Percentiles rank a stretch among this genome's conserved stretches.
phyloP scores from a whole-genome alignment of 2,888 invertebrate genomes.

The Scaptodrosophila latifasciaeformis region DNA sequence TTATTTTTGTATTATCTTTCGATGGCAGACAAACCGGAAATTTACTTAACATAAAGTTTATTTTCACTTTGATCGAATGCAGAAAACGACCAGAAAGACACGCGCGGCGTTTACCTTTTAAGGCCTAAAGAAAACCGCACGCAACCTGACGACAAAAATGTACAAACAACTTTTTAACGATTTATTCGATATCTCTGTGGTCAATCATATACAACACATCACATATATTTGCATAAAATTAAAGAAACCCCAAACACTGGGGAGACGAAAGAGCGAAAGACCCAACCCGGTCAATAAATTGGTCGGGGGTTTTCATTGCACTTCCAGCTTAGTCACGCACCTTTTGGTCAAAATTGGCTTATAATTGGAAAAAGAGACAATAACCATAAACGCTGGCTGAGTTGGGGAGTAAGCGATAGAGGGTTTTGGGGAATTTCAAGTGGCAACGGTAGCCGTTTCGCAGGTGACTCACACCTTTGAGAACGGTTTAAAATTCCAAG shows the following conservation, averaged over 20 bases:
- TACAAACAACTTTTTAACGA: too few relatives aligned
- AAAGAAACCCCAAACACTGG: constrained; percentile 31
- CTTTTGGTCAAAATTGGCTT: constrained; percentile 32
- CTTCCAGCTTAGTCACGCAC: constrained; percentile 51
- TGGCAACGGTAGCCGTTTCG: not conserved
- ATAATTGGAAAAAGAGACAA: constrained; percentile 25
- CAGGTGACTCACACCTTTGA: constrained; percentile 37
- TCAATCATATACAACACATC: too few relatives aligned
- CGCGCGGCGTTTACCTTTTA: constrained; percentile 47
- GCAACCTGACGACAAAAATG: constrained; percentile 16
- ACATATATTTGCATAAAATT: constrained; percentile 58
- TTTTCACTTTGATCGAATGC: constrained; percentile 65
- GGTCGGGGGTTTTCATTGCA: not conserved
- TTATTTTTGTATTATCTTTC: constrained; percentile 37
- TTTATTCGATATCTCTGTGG: constrained; percentile 28
- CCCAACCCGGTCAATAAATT: not conserved
- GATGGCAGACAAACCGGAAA: constrained; percentile 53
- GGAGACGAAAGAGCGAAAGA: not conserved
- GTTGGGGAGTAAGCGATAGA: too few relatives aligned
- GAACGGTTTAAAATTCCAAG: constrained; percentile 28
- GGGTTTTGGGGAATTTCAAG: too few relatives aligned
- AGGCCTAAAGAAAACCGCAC: constrained; percentile 35
- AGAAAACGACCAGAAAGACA: constrained; percentile 51
- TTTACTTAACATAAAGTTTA: constrained; percentile 39
- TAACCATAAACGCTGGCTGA: constrained; percentile 10